Evolutionary conservation across 2,888 invertebrate genomes (phyloP).

Genomic region (Ectemnius lituratus): DNA sequence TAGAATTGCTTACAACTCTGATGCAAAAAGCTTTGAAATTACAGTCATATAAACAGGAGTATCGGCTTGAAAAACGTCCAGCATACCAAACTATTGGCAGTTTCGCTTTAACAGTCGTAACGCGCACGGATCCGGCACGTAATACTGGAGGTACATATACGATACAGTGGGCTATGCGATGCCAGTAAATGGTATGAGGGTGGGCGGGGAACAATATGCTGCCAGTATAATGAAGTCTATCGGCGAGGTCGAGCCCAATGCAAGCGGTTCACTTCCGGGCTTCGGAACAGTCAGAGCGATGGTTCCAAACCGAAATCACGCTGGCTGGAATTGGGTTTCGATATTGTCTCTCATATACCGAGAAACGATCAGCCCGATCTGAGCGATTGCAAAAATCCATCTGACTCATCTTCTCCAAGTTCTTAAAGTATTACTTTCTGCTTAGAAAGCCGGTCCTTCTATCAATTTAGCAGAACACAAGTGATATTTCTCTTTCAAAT

Average conservation of each 20-base stretch:
- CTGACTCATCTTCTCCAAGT: slow-evolving; percentile 16
- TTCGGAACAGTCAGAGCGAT: slow-evolving; percentile 58
- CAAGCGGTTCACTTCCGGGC: slow-evolving; percentile 55
- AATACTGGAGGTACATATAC: no score
- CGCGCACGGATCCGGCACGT: no score
- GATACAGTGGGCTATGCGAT: no score
- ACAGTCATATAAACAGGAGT: no score
- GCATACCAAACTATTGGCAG: no score
- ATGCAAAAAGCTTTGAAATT: no score
- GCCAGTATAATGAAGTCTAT: slow-evolving; percentile 55
- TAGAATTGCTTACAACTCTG: no score
- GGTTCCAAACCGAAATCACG: slow-evolving; percentile 59
- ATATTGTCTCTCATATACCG: slow-evolving; percentile 32
- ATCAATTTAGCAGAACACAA: no score
- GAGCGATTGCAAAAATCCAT: slow-evolving; percentile 26
- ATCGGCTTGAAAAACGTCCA: no score
- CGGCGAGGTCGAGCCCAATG: slow-evolving; percentile 32
- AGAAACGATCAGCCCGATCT: slow-evolving; percentile 31
- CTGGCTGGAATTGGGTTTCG: slow-evolving; percentile 54
- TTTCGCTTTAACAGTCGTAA: no score
- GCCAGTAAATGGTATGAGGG: not conserved
- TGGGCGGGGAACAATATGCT: slow-evolving; percentile 50
- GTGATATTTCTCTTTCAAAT: not conserved
- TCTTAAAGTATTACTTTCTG: slow-evolving; percentile 5
- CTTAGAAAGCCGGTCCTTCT: not conserved